These are phyloP conservation scores for Ericerus pela DNA, from an alignment of 1,140 invertebrate species.

Conservation along the genomic window DNA sequence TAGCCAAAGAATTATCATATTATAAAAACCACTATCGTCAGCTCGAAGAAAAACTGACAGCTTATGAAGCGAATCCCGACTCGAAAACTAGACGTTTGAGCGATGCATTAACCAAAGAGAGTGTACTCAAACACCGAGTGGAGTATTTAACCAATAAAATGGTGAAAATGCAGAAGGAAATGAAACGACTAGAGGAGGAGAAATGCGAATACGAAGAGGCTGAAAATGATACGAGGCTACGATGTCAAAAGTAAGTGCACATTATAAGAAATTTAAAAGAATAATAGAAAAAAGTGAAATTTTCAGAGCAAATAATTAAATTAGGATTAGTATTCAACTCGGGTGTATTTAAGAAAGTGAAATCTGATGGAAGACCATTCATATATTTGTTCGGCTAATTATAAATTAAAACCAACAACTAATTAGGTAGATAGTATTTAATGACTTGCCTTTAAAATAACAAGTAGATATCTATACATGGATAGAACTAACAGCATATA, in stretches of 20 bases:
- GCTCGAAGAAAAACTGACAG: slow-evolving; percentile 22
- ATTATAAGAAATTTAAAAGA: no score
- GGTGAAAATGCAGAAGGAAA: slow-evolving; percentile 25
- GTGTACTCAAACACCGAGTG: slow-evolving; percentile 20
- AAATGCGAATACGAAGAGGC: slow-evolving; percentile 34
- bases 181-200: slow-evolving; percentile 29
- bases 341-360: no score
- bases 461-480: no score
- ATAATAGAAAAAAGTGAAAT: no score
- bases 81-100: slow-evolving; percentile 18
- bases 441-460: no score
- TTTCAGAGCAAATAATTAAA: no score
- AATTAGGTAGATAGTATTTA: no score
- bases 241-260: slow-evolving; percentile 33
- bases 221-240: slow-evolving; percentile 33
- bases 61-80: slow-evolving; percentile 23
- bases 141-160: slow-evolving; percentile 23
- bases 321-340: no score
- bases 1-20: slow-evolving; percentile 22
- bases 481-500: no score
- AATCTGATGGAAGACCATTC: no score
- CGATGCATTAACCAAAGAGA: slow-evolving; percentile 19
- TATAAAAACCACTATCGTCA: slow-evolving; percentile 22
- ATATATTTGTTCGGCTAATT: no score
- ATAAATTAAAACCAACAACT: no score